phyloP scores from a whole-genome alignment of 2,888 invertebrate species.

The Iphiclides podalirius region DNA sequence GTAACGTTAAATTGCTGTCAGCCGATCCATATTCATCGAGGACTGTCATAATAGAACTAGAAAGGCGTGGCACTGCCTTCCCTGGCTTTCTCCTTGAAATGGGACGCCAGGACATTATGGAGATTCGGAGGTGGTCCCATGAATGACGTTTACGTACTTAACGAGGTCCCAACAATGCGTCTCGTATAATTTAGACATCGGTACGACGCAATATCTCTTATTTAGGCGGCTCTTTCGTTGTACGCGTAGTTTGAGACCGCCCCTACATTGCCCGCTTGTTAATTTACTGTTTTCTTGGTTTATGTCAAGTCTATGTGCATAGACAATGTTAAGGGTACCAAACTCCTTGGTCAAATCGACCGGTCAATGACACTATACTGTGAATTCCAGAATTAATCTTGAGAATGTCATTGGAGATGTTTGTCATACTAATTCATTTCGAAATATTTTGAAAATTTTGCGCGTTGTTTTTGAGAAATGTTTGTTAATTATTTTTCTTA shows the following conservation, averaged over 20 bases:
- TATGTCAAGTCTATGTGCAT: neutral
- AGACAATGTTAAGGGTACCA: neutral
- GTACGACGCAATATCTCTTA: constrained; percentile 10
- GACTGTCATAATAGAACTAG: constrained; percentile 9
- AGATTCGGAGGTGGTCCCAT: constrained; percentile 16
- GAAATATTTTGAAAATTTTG: neutral
- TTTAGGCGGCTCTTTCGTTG: constrained; percentile 4
- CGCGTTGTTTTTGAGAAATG: too few species aligned
- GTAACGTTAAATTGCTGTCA: too few species aligned
- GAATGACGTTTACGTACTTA: constrained; percentile 16
- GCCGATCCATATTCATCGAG: constrained; percentile 1
- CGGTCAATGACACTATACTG: neutral
- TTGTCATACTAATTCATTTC: neutral
- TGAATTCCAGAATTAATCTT: neutral
- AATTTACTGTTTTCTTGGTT: neutral
- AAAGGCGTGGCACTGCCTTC: constrained; percentile 20
- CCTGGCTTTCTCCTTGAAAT: constrained; percentile 15
- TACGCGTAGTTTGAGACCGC: constrained; percentile 2
- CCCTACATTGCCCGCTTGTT: constrained; percentile 7
- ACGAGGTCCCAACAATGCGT: constrained; percentile 19
- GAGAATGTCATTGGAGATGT: neutral
- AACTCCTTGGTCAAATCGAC: neutral
- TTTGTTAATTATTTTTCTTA: neutral
- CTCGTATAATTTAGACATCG: constrained; percentile 22
- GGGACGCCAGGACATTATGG: constrained; percentile 8